Evolutionary conservation across 2,113 vertebrate genomes (phyloP).

Genomic region (Scytalopus superciliaris): DNA sequence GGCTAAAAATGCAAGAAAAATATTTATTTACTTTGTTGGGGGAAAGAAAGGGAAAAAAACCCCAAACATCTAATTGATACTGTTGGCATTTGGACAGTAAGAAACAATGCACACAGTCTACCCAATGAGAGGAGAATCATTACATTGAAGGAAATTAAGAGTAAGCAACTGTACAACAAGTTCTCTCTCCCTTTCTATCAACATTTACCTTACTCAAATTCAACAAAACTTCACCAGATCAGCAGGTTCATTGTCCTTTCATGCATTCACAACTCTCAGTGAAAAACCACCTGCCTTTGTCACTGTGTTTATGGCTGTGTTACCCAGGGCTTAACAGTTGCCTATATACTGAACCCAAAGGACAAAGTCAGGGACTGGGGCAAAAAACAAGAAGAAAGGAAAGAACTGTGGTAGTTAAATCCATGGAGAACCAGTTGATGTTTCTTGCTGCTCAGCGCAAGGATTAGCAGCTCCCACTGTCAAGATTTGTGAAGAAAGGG

Average conservation of each 20-base stretch:
- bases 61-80: neutral
- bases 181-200: neutral
- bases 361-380: neutral
- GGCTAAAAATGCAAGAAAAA: neutral
- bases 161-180: neutral
- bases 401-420: neutral
- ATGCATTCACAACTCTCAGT: neutral
- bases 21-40: neutral
- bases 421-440: neutral
- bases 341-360: neutral
- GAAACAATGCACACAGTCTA: fast-evolving
- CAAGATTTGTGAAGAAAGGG: neutral
- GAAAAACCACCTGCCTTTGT: neutral
- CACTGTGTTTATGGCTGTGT: neutral
- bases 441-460: neutral
- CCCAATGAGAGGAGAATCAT: neutral
- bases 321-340: neutral
- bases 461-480: neutral
- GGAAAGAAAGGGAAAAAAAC: neutral
- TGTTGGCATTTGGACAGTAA: neutral
- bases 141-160: neutral
- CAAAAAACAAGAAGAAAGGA: neutral
- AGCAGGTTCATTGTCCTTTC: neutral
- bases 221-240: neutral
- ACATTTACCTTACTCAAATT: neutral